Evolutionary conservation across 2,113 vertebrate genomes (phyloP).

Genomic region (Amia ocellicauda): DNA sequence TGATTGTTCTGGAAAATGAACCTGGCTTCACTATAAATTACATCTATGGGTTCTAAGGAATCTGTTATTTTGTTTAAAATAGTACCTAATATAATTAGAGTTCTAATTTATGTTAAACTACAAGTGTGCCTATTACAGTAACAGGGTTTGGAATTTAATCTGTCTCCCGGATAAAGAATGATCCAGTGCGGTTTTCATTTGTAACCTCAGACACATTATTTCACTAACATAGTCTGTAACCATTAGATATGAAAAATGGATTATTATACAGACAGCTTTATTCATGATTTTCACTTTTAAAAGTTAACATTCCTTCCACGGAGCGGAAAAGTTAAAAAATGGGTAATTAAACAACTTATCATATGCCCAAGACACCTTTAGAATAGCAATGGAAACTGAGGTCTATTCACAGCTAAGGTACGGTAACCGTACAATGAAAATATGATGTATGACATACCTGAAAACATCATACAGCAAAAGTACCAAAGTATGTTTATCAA

Average conservation of each 20-base stretch:
- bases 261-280: slow-evolving; percentile 78
- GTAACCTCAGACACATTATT: slow-evolving; percentile 90
- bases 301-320: slow-evolving; percentile 65
- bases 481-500: neutral
- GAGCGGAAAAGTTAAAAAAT: slow-evolving; percentile 52
- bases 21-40: slow-evolving; percentile 98
- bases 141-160: slow-evolving; percentile 94
- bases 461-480: no score
- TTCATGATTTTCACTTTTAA: slow-evolving; percentile 77
- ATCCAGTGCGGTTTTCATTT: slow-evolving; percentile 93
- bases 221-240: slow-evolving; percentile 84
- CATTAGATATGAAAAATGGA: slow-evolving; percentile 88
- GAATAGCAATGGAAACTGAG: slow-evolving; percentile 14
- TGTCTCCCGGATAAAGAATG: slow-evolving; percentile 89
- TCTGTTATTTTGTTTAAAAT: slow-evolving; percentile 98
- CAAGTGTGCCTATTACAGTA: slow-evolving; percentile 95
- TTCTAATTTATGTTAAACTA: slow-evolving; percentile 98
- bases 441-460: slow-evolving; percentile 32
- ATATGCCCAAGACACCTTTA: slow-evolving; percentile 33
- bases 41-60: slow-evolving; percentile 91
- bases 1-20: slow-evolving; percentile 96
- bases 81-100: slow-evolving; percentile 97
- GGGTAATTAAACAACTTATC: slow-evolving; percentile 41
- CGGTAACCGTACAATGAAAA: slow-evolving; percentile 20
- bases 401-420: slow-evolving; percentile 16